These are phyloP conservation scores for Eleginops maclovinus DNA, from an alignment of 2,113 vertebrate genomes.

Conservation along the genomic window DNA sequence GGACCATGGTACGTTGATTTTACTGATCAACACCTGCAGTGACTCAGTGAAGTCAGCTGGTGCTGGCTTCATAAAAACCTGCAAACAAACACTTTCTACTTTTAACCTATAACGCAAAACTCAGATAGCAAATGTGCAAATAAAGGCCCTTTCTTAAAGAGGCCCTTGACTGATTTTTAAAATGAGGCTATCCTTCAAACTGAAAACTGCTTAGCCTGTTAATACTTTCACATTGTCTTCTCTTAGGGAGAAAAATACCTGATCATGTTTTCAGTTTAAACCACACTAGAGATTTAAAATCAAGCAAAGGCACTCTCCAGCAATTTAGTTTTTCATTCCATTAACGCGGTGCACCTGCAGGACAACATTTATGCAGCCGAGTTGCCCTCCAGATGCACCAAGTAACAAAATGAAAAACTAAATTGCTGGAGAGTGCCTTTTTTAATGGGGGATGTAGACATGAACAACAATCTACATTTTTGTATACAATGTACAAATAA, in stretches of 20 bases:
- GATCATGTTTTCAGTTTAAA: background rate
- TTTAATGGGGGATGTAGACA: too few species aligned
- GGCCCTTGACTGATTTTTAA: background rate
- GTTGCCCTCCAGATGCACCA: background rate
- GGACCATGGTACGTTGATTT: conserved; percentile 1
- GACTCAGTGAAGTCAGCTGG: conserved; percentile 19
- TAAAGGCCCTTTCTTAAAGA: background rate
- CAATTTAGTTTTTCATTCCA: too few species aligned
- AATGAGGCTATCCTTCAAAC: background rate
- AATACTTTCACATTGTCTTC: background rate
- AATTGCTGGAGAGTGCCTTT: too few species aligned
- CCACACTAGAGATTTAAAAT: background rate
- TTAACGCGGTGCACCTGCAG: too few species aligned
- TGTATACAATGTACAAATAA: background rate
- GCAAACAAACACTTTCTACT: background rate
- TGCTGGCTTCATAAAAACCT: conserved; percentile 6
- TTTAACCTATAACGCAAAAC: background rate
- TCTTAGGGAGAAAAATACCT: background rate
- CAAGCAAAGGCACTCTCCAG: background rate
- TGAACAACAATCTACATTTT: background rate
- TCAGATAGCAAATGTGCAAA: background rate
- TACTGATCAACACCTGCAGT: conserved; percentile 31
- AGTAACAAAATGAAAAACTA: background rate
- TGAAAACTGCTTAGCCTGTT: background rate
- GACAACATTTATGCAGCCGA: too few species aligned